These are phyloP conservation scores for Bombus soroeensis DNA, from an alignment of 1,140 invertebrate species.

Conservation along the genomic window DNA sequence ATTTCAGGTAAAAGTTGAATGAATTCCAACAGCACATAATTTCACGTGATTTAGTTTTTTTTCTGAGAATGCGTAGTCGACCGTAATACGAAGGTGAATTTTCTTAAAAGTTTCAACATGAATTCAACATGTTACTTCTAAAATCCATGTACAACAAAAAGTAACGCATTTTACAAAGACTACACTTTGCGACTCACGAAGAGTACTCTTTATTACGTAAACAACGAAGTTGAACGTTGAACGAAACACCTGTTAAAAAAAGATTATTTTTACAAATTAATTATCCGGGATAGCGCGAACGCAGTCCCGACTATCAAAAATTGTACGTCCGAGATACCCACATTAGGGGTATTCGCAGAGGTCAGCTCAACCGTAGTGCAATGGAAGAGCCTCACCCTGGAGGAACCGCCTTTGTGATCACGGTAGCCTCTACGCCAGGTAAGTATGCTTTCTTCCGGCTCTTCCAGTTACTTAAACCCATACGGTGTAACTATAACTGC, in stretches of 20 bases:
- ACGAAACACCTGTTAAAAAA: rapidly evolving
- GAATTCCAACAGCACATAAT: too few relatives aligned
- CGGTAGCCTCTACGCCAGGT: constrained; percentile 84
- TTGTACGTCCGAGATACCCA: constrained; percentile 70
- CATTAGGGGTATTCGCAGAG: constrained; percentile 74
- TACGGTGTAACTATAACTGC: not conserved
- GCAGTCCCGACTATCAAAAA: constrained; percentile 81
- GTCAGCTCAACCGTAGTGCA: constrained; percentile 85
- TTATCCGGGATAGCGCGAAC: constrained; percentile 66
- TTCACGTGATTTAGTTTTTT: too few relatives aligned
- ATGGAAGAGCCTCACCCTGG: constrained; percentile 86
- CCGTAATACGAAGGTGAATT: too few relatives aligned
- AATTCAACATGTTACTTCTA: rapidly evolving
- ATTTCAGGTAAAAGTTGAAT: too few relatives aligned
- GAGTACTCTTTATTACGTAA: rapidly evolving
- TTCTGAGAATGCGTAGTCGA: too few relatives aligned
- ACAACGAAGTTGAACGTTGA: rapidly evolving
- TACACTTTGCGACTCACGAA: too few relatives aligned
- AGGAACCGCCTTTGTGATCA: constrained; percentile 87
- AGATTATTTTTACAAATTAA: not conserved
- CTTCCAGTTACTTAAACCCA: not conserved
- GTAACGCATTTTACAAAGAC: rapidly evolving
- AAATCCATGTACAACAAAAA: rapidly evolving
- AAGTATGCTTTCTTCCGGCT: constrained; percentile 50
- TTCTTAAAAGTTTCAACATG: too few relatives aligned